A percentile compares a stretch with the other conserved stretches of the same genome.
These are phyloP conservation scores for Propsilocerus akamusi DNA, from an alignment of 1,140 invertebrate species.

Conservation along the genomic window DNA sequence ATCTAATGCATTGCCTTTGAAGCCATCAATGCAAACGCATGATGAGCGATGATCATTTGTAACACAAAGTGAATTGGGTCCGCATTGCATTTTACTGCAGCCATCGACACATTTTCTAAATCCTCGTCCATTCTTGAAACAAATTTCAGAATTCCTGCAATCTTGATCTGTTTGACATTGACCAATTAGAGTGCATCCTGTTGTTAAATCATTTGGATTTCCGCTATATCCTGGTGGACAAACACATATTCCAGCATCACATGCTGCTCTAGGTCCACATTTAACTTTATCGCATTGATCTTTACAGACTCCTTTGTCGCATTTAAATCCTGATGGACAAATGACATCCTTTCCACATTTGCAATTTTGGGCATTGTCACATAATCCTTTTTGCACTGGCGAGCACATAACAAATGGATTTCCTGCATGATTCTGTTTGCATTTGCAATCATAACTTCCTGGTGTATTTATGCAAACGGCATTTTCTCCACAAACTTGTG, in stretches of 20 bases:
- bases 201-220: conserved; percentile 45
- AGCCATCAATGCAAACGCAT: conserved; percentile 63
- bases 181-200: conserved; percentile 47
- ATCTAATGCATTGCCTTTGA: conserved; percentile 59
- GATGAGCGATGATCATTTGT: conserved; percentile 62
- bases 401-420: conserved; percentile 70
- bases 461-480: conserved; percentile 76
- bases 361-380: conserved; percentile 45
- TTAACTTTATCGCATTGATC: conserved; percentile 49
- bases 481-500: conserved; percentile 64
- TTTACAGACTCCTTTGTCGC: conserved; percentile 46
- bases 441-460: conserved; percentile 73
- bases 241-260: conserved; percentile 55
- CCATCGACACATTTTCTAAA: conserved; percentile 66
- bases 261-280: conserved; percentile 66
- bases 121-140: conserved; percentile 60
- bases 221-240: conserved; percentile 64
- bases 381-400: conserved; percentile 41
- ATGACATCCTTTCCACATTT: conserved; percentile 43
- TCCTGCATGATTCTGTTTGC: conserved; percentile 58
- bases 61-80: conserved; percentile 73
- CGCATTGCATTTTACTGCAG: conserved; percentile 72
- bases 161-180: conserved; percentile 63
- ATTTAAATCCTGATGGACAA: conserved; percentile 56
- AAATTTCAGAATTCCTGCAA: conserved; percentile 64